Percentiles rank a stretch among this genome's conserved stretches.
phyloP scores from a whole-genome alignment of 2,113 vertebrate genomes.

The Bagarius yarrelli region DNA sequence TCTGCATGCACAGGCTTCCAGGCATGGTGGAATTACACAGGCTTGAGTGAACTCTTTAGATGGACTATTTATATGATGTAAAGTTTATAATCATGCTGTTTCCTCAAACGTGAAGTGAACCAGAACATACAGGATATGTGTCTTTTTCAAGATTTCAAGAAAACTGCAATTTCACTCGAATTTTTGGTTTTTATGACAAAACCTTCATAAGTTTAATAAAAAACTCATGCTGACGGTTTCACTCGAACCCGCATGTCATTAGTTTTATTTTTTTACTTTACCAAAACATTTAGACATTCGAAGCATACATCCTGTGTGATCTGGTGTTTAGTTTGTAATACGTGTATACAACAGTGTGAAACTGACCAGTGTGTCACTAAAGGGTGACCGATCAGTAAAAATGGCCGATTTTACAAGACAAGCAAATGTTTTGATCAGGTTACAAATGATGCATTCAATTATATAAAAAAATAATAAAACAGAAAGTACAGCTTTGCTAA shows the following conservation, averaged over 20 bases:
- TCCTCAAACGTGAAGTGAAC: conserved; percentile 3
- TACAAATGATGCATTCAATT: conserved; percentile 15
- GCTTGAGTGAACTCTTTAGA: conserved; percentile 37
- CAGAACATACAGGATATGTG: conserved; percentile 16
- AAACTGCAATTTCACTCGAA: neutral
- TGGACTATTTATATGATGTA: conserved; percentile 8
- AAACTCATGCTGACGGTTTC: neutral
- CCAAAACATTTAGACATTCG: neutral
- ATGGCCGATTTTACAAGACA: conserved; percentile 22
- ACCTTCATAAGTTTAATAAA: neutral
- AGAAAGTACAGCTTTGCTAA: conserved; percentile 38
- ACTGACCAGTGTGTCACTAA: conserved; percentile 41
- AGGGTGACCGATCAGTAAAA: conserved; percentile 40
- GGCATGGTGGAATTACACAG: conserved; percentile 28
- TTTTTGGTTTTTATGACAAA: neutral
- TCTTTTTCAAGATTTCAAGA: neutral
- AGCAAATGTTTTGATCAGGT: conserved; percentile 23
- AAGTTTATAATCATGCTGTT: conserved; percentile 30
- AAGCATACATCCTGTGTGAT: conserved; percentile 20
- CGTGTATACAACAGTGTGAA: conserved; percentile 13
- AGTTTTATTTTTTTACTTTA: neutral
- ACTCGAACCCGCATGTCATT: neutral
- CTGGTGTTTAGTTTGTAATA: conserved; percentile 22
- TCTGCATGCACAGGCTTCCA: conserved; percentile 39
- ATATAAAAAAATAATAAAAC: conserved; percentile 21